phyloP scores from a whole-genome alignment of 2,888 invertebrate species.

The Pherbina coryleti region DNA sequence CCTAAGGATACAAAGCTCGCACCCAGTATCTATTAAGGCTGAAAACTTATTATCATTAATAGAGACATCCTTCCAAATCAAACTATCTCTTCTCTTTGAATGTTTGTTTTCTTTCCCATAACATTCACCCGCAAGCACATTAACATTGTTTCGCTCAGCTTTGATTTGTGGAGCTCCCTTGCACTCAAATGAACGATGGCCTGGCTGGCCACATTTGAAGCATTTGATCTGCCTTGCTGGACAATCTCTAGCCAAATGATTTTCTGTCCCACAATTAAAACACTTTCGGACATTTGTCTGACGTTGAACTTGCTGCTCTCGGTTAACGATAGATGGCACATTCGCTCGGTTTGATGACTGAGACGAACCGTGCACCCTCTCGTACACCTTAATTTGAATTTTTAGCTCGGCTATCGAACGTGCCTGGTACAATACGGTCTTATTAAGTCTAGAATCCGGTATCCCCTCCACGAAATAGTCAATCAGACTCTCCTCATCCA shows the following conservation, averaged over 20 bases:
- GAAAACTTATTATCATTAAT: neutral
- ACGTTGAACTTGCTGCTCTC: no score
- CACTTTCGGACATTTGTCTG: neutral
- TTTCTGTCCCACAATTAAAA: neutral
- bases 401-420: conserved; percentile 30
- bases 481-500: conserved; percentile 43
- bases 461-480: conserved; percentile 42
- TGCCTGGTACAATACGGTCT: conserved; percentile 39
- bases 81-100: neutral
- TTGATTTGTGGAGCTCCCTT: neutral
- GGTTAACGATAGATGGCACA: neutral
- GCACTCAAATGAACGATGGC: conserved; percentile 1
- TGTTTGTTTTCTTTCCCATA: neutral
- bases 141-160: neutral
- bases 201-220: neutral
- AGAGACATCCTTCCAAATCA: neutral
- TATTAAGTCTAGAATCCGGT: conserved; percentile 34
- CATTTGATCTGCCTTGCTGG: neutral
- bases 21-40: neutral
- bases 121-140: neutral
- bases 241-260: neutral
- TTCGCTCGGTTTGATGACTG: neutral
- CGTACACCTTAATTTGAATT: conserved; percentile 32
- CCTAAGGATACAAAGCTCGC: neutral
- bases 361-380: conserved; percentile 33